Percentiles rank a stretch among this genome's conserved stretches.
phyloP scores from a whole-genome alignment of 2,113 vertebrate species.

The Mesocricetus auratus region DNA sequence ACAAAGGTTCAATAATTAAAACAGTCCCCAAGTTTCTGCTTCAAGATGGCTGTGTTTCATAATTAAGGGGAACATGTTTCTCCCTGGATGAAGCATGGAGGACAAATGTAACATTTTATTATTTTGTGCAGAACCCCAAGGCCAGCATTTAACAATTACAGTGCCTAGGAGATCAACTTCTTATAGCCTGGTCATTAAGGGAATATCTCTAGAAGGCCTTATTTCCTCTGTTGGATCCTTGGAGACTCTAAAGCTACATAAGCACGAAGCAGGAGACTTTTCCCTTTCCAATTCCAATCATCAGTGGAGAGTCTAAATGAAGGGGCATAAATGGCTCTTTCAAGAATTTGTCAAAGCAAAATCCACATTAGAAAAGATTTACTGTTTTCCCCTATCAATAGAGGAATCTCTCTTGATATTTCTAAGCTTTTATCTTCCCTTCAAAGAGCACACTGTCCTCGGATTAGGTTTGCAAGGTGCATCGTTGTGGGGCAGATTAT shows the following conservation, averaged over 20 bases:
- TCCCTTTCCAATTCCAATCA: constrained; percentile 50
- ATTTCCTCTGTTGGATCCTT: constrained; percentile 17
- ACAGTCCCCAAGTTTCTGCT: constrained; percentile 57
- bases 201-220: constrained; percentile 40
- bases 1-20: constrained; percentile 65
- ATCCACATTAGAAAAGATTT: constrained; percentile 65
- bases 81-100: constrained; percentile 63
- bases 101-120: constrained; percentile 73
- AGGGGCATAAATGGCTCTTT: constrained; percentile 71
- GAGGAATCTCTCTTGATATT: constrained; percentile 73
- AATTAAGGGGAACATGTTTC: constrained; percentile 7
- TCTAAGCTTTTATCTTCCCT: constrained; percentile 67
- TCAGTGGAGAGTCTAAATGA: constrained; percentile 63
- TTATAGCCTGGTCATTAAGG: constrained; percentile 13
- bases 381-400: constrained; percentile 62
- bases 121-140: constrained; percentile 78
- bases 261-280: not conserved
- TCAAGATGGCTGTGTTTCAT: constrained; percentile 61
- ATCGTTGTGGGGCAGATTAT: constrained; percentile 36
- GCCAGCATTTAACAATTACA: constrained; percentile 75
- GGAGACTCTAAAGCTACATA: not conserved
- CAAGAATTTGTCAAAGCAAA: constrained; percentile 71
- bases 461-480: constrained; percentile 56
- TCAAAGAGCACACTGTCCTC: constrained; percentile 62
- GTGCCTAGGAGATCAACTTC: constrained; percentile 60